Base-by-base conservation (phyloP, 2,888 invertebrate species). In the Entomobrya proxima region DNA sequence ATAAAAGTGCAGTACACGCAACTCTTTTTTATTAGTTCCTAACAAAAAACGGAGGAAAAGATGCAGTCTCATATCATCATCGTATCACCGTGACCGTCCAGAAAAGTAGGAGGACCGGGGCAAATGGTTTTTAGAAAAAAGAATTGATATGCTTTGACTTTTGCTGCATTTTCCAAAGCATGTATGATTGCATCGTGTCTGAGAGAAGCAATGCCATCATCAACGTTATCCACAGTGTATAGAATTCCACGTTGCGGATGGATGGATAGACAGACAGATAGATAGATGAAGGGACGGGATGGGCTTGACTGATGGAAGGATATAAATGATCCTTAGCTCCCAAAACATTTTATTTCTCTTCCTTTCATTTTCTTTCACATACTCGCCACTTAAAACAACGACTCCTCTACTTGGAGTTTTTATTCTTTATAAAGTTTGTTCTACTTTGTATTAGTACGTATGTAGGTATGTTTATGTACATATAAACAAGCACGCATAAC, bases 231-330 rank as follows among this genome's bases (percentile, higher is more conserved):
- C 21, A 21, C 24, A 21, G 11, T 67, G 18, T 67, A 40, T n/a
- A 67, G 52, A 75, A 52, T 69, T 0, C n/a, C 24, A 75, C 50
- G 83, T 58, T 84, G 78, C 74, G 85, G 85, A 79, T 79, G 85
- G 84, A 84, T 58, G 76, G 32, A 55, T 74, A 94, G n/a, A 94
- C 91, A 94, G 18, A 94, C 91, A 30, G 94, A 94, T 64, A 94
- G 94, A 90, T 95, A 92, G 50, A 94, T 90, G 24, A 93, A 86
- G 18, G 91, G 91, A 30, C 90, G 75, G 32, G 86, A 58, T 77
- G 78, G 86, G 86, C 82, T 83, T 77, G 83, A 86, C 86, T 82
- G 86, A 82, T 86, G 86, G 86, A 86, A 77, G 86, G 86, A 82
- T 86, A 86, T 86, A 86, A 86, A 86, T 86, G 86, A 86, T 86